These are phyloP conservation scores for Peromyscus polionotus DNA, from an alignment of 2,113 vertebrate genomes.

Conservation along the genomic window DNA sequence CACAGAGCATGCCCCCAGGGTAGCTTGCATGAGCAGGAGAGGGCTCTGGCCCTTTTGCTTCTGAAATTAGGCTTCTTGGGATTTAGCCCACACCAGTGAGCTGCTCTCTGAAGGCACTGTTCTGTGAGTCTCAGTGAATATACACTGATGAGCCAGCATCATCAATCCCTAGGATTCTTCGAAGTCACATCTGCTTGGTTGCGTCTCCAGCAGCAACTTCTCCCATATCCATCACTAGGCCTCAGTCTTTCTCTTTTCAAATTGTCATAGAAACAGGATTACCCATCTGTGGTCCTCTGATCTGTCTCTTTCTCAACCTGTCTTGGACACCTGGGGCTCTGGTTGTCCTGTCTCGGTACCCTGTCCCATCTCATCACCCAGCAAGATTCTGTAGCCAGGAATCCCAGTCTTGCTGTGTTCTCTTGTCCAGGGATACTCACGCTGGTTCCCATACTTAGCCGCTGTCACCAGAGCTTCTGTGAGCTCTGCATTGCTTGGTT, in stretches of 20 bases:
- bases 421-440: rapidly evolving
- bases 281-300: neutral
- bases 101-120: rapidly evolving
- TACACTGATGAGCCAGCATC: neutral
- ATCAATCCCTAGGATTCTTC: rapidly evolving
- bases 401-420: rapidly evolving
- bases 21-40: neutral
- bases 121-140: neutral
- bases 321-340: rapidly evolving
- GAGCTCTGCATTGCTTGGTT: neutral
- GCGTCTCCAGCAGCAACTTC: neutral
- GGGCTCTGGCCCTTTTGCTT: neutral
- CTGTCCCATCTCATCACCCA: rapidly evolving
- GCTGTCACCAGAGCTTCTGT: rapidly evolving
- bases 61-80: neutral
- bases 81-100: rapidly evolving
- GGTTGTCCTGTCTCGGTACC: rapidly evolving
- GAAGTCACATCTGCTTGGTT: neutral
- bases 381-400: neutral
- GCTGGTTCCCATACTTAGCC: neutral
- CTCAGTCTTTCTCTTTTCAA: neutral
- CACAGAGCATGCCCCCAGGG: neutral
- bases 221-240: neutral
- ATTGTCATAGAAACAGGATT: neutral
- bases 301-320: neutral